Evolutionary conservation across 2,797 vertebrate species (phyloP), one percentile per base, ranked within the genome.

Genomic region (Sebastes trivittatus): DNA sequence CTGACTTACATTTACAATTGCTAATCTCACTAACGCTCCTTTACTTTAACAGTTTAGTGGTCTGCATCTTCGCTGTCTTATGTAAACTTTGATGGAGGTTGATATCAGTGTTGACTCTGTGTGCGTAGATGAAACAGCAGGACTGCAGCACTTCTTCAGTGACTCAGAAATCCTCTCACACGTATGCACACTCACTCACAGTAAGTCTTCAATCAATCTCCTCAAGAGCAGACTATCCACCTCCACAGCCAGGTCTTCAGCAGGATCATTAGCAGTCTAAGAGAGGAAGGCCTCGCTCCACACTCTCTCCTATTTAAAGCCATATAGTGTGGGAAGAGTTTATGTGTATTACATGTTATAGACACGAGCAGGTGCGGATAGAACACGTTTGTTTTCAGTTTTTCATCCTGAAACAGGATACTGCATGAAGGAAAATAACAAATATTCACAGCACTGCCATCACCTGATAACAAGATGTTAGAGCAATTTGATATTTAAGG

Each of bases 201-300:
- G 64, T 87, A 85, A 89, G 81, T 78, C 85, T 73, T 87, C 84
- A 83, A 83, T 81, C 86, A 81, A 67, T 80, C 78, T 80, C 16
- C 77, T 79, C 60, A 42, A 80, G 73, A 83, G 81, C 65, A 70
- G 46, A 77, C 63, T 67, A 75, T 85, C 72, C 72, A 68, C 68
- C 83, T 81, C 77, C 83, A 76, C 69, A 69, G 76, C 29, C 70
- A 56, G 49, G 71, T 59, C 75, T 82, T 46, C 22, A 38, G 56
- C 59, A 58, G 54, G 58, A 64, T 65, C 52, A 90, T 87, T 74
- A 83, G 54, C 72, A 77, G 76, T 80, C 81, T 65, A 16, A 30
- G 30, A 30, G 67, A 77, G 60, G 38, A 34, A 55, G 59, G 56
- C 20, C 77, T 55, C 58, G 46, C 66, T 71, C 46, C 54, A 56